A percentile compares a stretch with the other conserved stretches of the same genome.
These are phyloP conservation scores for Hyppa rectilinea DNA, from an alignment of 2,888 invertebrate species.

Conservation along the genomic window DNA sequence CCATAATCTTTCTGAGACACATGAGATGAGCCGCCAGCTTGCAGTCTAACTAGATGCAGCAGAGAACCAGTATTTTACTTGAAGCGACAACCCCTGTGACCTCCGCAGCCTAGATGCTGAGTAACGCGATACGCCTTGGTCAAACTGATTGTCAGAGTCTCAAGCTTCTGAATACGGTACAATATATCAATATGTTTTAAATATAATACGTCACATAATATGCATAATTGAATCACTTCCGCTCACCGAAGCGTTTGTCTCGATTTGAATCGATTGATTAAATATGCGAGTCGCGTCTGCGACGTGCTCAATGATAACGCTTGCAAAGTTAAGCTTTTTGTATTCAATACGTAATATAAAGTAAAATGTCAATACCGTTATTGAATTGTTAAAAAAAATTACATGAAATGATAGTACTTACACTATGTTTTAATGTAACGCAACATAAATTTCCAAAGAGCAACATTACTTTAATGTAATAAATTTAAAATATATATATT, in stretches of 20 bases:
- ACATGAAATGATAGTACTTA: background rate
- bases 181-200: background rate
- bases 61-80: too few relatives aligned
- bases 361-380: background rate
- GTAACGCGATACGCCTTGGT: background rate
- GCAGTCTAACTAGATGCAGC: too few relatives aligned
- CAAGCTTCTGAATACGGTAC: background rate
- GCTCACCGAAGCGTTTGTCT: slow-evolving; percentile 33
- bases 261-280: slow-evolving; percentile 38
- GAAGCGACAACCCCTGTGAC: too few relatives aligned
- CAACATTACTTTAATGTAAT: too few relatives aligned
- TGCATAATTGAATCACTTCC: slow-evolving; percentile 40
- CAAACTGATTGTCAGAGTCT: background rate
- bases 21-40: too few relatives aligned
- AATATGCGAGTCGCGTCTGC: slow-evolving; percentile 43
- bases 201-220: slow-evolving; percentile 22
- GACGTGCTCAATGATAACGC: slow-evolving; percentile 22
- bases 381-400: background rate
- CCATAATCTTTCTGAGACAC: background rate
- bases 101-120: background rate
- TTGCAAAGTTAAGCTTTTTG: slow-evolving; percentile 18
- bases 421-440: background rate
- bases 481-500: too few relatives aligned
- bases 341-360: background rate
- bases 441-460: background rate